Evolutionary conservation across 2,888 invertebrate genomes (phyloP).

Genomic region (Quadroppia sp.): DNA sequence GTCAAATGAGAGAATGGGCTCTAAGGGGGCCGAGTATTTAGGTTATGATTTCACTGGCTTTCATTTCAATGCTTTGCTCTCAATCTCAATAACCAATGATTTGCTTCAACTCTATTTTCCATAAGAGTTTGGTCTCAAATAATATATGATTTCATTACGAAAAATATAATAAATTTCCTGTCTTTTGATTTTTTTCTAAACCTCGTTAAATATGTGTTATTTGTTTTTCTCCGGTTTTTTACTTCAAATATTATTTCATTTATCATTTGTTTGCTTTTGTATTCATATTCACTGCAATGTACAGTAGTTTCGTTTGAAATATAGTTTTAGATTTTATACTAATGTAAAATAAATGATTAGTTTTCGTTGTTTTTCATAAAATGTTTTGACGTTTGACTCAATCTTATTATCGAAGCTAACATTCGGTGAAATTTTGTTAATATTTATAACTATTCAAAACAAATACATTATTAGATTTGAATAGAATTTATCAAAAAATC

Average conservation of each 20-base stretch:
- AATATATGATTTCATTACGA: neutral
- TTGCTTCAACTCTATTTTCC: neutral
- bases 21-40: conserved; percentile 4
- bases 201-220: neutral
- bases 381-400: no score
- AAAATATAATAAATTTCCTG: conserved; percentile 10
- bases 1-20: conserved; percentile 8
- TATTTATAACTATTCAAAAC: no score
- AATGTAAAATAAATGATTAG: no score
- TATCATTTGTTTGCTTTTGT: neutral
- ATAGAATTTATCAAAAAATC: no score
- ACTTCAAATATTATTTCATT: neutral
- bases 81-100: neutral
- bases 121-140: neutral
- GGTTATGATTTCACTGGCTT: conserved; percentile 23
- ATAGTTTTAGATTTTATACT: no score
- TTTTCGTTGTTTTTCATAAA: no score
- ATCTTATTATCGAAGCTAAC: no score
- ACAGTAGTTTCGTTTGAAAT: no score
- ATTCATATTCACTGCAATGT: no score
- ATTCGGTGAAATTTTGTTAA: no score
- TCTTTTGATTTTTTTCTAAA: neutral
- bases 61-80: conserved; percentile 1
- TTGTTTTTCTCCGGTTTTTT: neutral
- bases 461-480: no score